Base-by-base conservation (phyloP, 2,888 invertebrate genomes). In the Steromphala cineraria region DNA sequence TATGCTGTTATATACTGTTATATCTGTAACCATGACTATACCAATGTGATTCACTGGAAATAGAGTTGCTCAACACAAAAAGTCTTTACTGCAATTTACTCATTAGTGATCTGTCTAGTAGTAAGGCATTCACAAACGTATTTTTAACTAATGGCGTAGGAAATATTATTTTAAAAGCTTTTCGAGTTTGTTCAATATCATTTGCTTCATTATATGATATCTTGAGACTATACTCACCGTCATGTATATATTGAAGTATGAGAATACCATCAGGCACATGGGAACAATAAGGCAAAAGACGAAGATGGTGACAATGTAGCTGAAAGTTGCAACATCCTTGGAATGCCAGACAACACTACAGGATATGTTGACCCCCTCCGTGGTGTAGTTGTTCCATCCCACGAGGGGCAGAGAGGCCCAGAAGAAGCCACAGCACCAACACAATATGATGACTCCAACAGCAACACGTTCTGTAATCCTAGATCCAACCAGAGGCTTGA, bases 381-480 rank as follows among this genome's bases (percentile, higher is more conserved):
- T 80, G 2, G 82, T 86, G 74, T 89, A 92, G n/a, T 83, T 81
- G 78, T 88, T 90, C 90, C 90, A 90, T 3, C 91, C 91, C 19
- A 91, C 75, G 17, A 90, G 80, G 2, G 91, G 91, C n/a, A 89
- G 52, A 0, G 83, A 74, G 0, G 90, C 84, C 90, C 90, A 91
- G 17, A 90, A 55, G 10, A 89, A 80, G 0, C 89, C 89, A 5
- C 81, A 79, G 1, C 83, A 53, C 78, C 83, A 87, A 62, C 90
- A 90, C 0, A 80, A 53, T 0, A 79, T 24, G 13, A 89, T 81
- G 15, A 80, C 55, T 1, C 82, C 31, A 15, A 75, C 77, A n/a
- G 89, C 88, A 21, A 88, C 85, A 31, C 85, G 80, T 19, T 82
- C 75, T 0, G 87, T 89, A 10, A 90, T 87, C 52, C 83, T 83